Base-by-base conservation (phyloP, 1,140 invertebrate species). In the Euwallacea similis region DNA sequence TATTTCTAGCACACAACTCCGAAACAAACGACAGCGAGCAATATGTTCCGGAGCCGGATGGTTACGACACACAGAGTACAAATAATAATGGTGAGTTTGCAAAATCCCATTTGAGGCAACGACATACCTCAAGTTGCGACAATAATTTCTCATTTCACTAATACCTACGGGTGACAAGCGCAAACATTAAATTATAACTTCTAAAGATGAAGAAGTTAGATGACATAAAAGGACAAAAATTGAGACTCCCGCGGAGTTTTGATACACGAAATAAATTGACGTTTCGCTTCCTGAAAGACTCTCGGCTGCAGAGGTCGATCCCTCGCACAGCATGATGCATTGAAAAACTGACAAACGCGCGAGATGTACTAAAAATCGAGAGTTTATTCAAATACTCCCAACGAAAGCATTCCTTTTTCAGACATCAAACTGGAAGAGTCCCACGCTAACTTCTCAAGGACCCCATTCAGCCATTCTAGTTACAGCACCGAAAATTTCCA, bases 1-100 rank as follows among this genome's bases (percentile, higher is more conserved):
- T 33, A 33, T 33, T 33, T 33, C 33, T 73, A 81, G 80, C 79
- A 58, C 81, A 79, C 61, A 81, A 77, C 64, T 81, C 79, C 58
- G 80, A 79, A 75, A 78, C 78, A 9, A 78, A 81, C 68, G 80
- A 81, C 64, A 79, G 76, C 44, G 80, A 81, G 72, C 79, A 81
- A 42, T 81, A 78, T 73, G 79, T 81, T 9, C 78, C 77, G 46
- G 79, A 81, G 50, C 62, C 75, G 7, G 77, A 79, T 43, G 78
- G 46, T 50, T 50, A 50, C 46, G 46, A 50, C 9, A 50, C 0
- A 11, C 46, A 75, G 67, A 73, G 76, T 8, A 43, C 58, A 42
- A 64, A 21, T 54, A 13, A 58, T 42, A 77, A 74, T 66, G 72
- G 76, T 78, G 71, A 78, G 73, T 65, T 50, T 50, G 21, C 21